Evolutionary conservation across 1,140 invertebrate genomes (phyloP), one percentile per base, ranked within the genome.

Genomic region (Cotesia typhae): DNA sequence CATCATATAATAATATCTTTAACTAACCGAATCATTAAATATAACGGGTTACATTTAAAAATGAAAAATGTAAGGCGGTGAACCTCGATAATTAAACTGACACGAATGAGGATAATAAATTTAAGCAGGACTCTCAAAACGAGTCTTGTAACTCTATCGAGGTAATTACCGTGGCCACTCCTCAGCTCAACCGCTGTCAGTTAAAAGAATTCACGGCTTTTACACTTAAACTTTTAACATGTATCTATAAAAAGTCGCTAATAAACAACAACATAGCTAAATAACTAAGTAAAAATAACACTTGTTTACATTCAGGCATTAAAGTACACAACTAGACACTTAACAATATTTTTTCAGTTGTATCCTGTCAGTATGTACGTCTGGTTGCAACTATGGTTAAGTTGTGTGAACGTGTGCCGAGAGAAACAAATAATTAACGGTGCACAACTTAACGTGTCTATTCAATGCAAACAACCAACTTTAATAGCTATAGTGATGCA

Each of bases 141-240:
- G 80, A 82, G 81, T 80, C 82, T 84, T 83, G 82, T 82, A 85
- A 84, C 83, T 84, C 81, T 83, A 85, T 85, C 82, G 77, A 80
- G 82, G 77, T 83, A 85, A 85, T 85, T 85, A 82, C 81, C 59
- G 70, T 73, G 80, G 79, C 81, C 82, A 83, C 83, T 80, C 83
- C 81, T 83, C 75, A 77, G 74, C 78, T 70, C 70, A 61, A 81
- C 82, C 78, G 80, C 67, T 57, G 55, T 69, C 55, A 37, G 55
- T 17, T 28, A 10, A 51, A 67, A 75, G 78, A 70, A 74, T 77
- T 76, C 73, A 73, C 70, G 61, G 51, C 75, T 75, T 76, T 81
- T 81, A 76, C 66, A 41, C 65, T 47, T 61, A 77, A 78, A 75
- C 80, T 81, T 82, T 80, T 78, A 76, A 73, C 75, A 65, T 71